These are phyloP conservation scores for Ditylenchus dipsaci DNA, from an alignment of 1,140 invertebrate species.

Conservation along the genomic window DNA sequence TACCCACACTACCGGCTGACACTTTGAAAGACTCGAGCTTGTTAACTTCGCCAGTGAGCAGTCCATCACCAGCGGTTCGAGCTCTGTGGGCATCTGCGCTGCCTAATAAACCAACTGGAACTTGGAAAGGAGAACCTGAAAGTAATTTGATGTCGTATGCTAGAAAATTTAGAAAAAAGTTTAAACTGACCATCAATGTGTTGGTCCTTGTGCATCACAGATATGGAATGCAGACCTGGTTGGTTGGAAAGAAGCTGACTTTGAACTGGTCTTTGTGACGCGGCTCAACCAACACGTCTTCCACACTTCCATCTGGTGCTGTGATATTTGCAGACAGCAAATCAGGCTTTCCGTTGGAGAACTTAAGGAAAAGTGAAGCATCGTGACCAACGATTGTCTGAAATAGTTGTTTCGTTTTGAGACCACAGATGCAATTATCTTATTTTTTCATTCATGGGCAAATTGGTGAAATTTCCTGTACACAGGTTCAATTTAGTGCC, in stretches of 20 bases:
- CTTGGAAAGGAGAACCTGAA: conserved; percentile 29
- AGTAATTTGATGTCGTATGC: neutral
- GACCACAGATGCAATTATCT: no score
- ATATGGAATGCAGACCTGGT: conserved; percentile 23
- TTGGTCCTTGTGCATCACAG: conserved; percentile 14
- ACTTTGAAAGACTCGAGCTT: conserved; percentile 16
- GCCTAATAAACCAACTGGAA: conserved; percentile 28
- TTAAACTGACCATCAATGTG: conserved; percentile 19
- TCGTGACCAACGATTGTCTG: conserved; percentile 19
- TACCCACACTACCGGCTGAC: conserved; percentile 14
- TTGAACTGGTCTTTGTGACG: conserved; percentile 17
- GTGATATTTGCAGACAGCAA: neutral
- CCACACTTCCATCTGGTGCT: conserved; percentile 5
- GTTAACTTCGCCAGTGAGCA: conserved; percentile 18
- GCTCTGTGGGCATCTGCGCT: conserved; percentile 17
- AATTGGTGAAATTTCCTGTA: no score
- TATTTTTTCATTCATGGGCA: no score
- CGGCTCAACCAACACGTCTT: conserved; percentile 10
- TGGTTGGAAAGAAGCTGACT: conserved; percentile 21
- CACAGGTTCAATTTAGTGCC: no score
- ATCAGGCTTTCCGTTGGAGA: conserved; percentile 14
- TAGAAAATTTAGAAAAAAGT: neutral
- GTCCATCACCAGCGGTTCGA: conserved; percentile 18
- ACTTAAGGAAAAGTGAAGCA: conserved; percentile 26
- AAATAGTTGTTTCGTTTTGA: conserved; percentile 3